phyloP scores from a whole-genome alignment of 2,888 invertebrate genomes.

The Amaurobius ferox region DNA sequence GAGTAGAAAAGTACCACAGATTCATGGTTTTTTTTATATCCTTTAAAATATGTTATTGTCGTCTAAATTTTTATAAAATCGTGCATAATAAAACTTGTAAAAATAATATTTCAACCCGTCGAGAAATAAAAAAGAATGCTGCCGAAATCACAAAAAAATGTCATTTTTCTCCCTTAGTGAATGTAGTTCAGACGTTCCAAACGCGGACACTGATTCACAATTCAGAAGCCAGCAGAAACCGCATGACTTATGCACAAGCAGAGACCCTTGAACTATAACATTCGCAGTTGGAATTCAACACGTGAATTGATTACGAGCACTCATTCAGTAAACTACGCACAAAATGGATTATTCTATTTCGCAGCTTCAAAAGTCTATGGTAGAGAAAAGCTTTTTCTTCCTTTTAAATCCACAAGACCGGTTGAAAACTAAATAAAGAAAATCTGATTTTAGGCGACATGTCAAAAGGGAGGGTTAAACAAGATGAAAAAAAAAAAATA shows the following conservation, averaged over 20 bases:
- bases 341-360: slow-evolving; percentile 44
- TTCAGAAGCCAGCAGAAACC: neutral
- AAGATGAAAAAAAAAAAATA: neutral
- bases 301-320: slow-evolving; percentile 63
- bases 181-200: too few species aligned
- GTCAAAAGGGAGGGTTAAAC: slow-evolving; percentile 40
- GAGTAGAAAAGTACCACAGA: too few species aligned
- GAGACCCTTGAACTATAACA: slow-evolving; percentile 58
- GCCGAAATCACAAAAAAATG: too few species aligned
- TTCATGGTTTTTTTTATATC: too few species aligned
- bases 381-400: slow-evolving; percentile 7
- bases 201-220: neutral
- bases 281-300: slow-evolving; percentile 35
- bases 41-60: too few species aligned
- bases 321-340: slow-evolving; percentile 45
- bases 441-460: slow-evolving; percentile 17
- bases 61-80: too few species aligned
- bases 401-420: slow-evolving; percentile 28
- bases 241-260: neutral
- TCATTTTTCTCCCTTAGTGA: too few species aligned
- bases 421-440: slow-evolving; percentile 44
- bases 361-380: neutral
- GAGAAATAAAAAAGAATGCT: too few species aligned
- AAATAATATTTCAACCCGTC: too few species aligned
- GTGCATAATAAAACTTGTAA: too few species aligned